Evolutionary conservation across 2,888 invertebrate species (phyloP).

Genomic region (Myopa tessellatipennis): DNA sequence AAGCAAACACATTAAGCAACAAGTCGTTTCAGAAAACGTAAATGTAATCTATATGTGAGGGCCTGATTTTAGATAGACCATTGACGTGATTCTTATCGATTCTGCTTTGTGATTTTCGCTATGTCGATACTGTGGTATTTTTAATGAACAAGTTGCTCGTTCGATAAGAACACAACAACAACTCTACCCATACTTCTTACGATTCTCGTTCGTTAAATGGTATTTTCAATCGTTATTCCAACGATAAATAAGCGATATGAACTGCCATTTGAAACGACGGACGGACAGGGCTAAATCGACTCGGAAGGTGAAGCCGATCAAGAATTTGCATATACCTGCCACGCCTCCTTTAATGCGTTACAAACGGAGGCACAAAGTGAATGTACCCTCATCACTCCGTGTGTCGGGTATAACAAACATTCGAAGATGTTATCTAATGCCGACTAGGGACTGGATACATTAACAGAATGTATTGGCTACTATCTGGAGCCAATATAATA

Average conservation of each 20-base stretch:
- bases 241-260: background rate
- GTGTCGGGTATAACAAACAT: background rate
- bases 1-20: too few relatives aligned
- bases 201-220: background rate
- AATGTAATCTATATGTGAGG: too few relatives aligned
- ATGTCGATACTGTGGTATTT: too few relatives aligned
- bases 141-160: background rate
- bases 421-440: background rate
- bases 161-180: background rate
- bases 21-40: too few relatives aligned
- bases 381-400: background rate
- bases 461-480: background rate
- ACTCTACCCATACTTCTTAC: background rate
- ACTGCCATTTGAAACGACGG: background rate
- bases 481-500: background rate
- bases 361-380: background rate
- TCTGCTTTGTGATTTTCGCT: too few relatives aligned
- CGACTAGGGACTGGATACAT: background rate
- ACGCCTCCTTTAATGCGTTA: background rate
- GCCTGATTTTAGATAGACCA: too few relatives aligned
- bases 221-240: background rate
- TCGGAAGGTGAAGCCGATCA: background rate
- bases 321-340: background rate
- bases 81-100: too few relatives aligned
- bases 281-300: background rate